Conservation (phyloP, 2,888 invertebrate genomes). For the Strigamia crassipes region DNA sequence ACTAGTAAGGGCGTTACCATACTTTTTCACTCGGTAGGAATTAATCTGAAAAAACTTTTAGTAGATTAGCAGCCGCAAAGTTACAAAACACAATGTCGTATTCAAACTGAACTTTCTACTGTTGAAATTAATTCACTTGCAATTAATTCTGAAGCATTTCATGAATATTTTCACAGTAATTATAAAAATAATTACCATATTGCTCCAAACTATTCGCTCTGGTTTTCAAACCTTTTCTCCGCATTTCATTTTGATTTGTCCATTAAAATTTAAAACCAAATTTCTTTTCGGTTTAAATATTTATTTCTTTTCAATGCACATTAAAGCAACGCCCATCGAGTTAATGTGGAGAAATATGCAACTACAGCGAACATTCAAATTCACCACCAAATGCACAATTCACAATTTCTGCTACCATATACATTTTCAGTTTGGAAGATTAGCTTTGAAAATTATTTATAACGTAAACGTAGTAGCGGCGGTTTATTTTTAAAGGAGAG, state of each 20-base stretch:
- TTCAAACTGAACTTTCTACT: background rate
- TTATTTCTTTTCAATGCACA: background rate
- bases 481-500: background rate
- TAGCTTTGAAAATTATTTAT: background rate
- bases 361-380: background rate
- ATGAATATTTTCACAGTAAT: background rate
- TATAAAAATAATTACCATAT: slow-evolving; percentile 15
- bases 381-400: slow-evolving; percentile 26
- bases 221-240: no score
- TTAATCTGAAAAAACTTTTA: background rate
- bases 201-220: background rate
- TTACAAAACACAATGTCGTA: background rate
- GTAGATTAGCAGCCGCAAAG: background rate
- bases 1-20: background rate
- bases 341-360: background rate
- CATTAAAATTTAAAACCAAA: background rate
- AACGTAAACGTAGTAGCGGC: background rate
- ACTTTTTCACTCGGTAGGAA: background rate
- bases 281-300: background rate
- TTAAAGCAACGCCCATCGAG: background rate
- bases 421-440: background rate
- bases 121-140: background rate
- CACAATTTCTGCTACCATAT: background rate
- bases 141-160: background rate
- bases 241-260: no score